A percentile compares a stretch with the other conserved stretches of the same genome.
Evolutionary conservation across 2,113 vertebrate genomes (phyloP).

Genomic region (Petroica traversi): DNA sequence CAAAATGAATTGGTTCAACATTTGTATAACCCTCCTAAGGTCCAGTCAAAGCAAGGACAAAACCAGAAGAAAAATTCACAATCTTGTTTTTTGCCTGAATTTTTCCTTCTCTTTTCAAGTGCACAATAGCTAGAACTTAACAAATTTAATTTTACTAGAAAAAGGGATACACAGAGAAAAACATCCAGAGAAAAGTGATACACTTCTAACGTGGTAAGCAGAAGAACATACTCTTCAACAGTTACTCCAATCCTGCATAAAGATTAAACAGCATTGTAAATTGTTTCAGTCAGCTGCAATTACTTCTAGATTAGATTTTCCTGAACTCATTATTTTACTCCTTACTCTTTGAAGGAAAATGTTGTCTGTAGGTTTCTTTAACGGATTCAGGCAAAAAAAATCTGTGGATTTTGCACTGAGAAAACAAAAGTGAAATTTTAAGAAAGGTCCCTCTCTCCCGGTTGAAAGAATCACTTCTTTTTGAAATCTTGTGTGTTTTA

Average conservation of each 20-base stretch:
- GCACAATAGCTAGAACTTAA: background rate
- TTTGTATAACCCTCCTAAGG: background rate
- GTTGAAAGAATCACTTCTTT: background rate
- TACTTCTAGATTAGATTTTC: constrained; percentile 4
- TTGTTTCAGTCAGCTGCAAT: background rate
- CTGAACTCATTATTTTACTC: background rate
- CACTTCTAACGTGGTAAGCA: background rate
- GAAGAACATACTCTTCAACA: background rate
- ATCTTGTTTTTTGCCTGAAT: background rate
- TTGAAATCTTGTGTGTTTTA: background rate
- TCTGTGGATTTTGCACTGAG: background rate
- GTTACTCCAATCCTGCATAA: background rate
- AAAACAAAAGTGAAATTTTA: background rate
- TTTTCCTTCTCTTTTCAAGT: background rate
- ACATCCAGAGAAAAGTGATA: background rate
- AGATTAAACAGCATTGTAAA: background rate
- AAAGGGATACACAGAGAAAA: background rate
- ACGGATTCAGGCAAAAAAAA: background rate
- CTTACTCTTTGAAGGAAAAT: background rate
- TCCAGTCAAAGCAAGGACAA: background rate
- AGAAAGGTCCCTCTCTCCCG: background rate
- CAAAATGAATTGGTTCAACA: background rate
- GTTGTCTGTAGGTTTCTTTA: background rate
- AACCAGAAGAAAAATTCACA: background rate
- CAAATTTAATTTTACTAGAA: background rate